Base-by-base conservation (phyloP, 2,797 vertebrate genomes). In the Myotis planiceps region DNA sequence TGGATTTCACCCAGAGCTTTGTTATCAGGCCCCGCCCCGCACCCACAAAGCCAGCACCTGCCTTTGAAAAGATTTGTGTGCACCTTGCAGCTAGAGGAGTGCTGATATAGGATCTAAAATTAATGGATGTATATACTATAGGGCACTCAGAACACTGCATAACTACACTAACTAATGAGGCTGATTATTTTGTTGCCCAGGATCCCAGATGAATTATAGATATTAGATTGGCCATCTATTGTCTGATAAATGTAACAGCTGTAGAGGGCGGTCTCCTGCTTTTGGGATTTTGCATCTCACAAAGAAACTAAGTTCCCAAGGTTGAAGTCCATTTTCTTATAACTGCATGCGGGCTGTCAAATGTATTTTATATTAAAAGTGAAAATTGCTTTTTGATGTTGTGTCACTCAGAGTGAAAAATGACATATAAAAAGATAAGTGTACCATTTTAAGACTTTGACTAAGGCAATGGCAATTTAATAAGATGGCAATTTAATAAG, bases 341-440 rank as follows among this genome's bases (percentile, higher is more conserved):
- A 96, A 71, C 27, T 85, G 58, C 34, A 37, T 60, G 32, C 42
- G 37, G 47, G 34, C 9, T 65, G 19, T 53, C 55, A 80, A 55
- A 81, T 91, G 58, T 63, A 18, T 45, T 93, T 93, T 51, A 49
- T 72, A 68, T 89, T 89, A 69, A 94, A 95, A 78, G 27, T 65
- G 51, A 94, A 96, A 95, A 65, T 87, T 95, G 19, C 32, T 86
- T 96, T 93, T 83, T 96, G 37, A 94, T 91, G 6, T 81, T 45
- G 23, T 83, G 39, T 92, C 60, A 97, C 19, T 94, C 49, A 89
- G 16, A 55, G 39, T 60, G 66, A 95, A 92, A 86, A 79, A 88
- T 91, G 53, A 29, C 21, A 32, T 76, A 37, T 60, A 53, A 83
- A 88, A 92, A 68, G 97, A 78, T 83, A 96, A 89, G 60, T 93